Base-by-base conservation (phyloP, 1,140 invertebrate species). In the Atta colombica region DNA sequence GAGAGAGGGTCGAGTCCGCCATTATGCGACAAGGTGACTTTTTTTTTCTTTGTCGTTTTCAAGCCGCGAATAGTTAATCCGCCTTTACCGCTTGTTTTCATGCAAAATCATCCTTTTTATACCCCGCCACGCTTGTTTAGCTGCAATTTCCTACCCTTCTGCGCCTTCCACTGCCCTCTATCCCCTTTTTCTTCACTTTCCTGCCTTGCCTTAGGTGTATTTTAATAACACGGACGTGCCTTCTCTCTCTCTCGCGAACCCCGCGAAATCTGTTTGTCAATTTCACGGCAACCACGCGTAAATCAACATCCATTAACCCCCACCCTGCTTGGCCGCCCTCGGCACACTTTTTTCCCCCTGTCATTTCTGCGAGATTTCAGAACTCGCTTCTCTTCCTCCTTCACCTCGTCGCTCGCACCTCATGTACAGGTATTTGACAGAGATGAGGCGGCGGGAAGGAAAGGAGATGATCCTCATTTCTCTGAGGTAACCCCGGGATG, bases 291-390 rank as follows among this genome's bases (percentile, higher is more conserved):
- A 74, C 80, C 80, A 61, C 69, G 80, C 80, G 68, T 84, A 75
- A 84, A 84, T 89, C 88, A 87, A 90, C 80, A 90, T 89, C 86
- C 85, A 89, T 90, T 88, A 86, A 63, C 63, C 63, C 35, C 28
- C 31, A 58, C 53, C 58, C 60, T 39, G 69, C 53, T 66, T 28
- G 45, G 49, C 55, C 68, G 39, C 39, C 35, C 65, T 21, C 60
- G 55, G n/a, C n/a, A 12, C 16, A 28, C 16, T 74, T 63, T 65
- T 31, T 39, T 6, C 21, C 35, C 35, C 45, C 55, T 28, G 14
- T 58, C 39, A 21, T 25, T 66, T 49, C 18, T 16, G 53, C 35
- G 16, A 60, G 25, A 60, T 74, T 72, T 74, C 39, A 21, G 55
- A 60, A 74, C 18, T 84, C 63, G 39, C 55, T 75, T 25, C 28